Base-by-base conservation (phyloP, 1,140 invertebrate genomes). In the Drosophila littoralis region DNA sequence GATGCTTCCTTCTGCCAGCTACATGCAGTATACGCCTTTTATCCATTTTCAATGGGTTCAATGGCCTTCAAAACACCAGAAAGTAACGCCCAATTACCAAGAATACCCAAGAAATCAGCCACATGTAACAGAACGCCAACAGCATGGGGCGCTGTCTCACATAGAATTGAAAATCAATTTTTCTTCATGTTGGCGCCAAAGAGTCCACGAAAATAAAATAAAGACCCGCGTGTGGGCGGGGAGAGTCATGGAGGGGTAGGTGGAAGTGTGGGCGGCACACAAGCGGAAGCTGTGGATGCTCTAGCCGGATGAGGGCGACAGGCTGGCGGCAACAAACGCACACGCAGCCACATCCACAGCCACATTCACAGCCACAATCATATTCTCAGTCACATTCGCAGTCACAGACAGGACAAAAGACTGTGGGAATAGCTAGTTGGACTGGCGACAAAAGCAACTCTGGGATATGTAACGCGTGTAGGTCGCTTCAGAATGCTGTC, bases 111-210 rank as follows among this genome's bases (percentile, higher is more conserved):
- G 12, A n/a, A n/a, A 42, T 42, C 40, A 13, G 4, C n/a, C 40
- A 42, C 40, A 42, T 28, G 22, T 3, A 42, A 36, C 7, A 36
- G 1, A 36, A 54, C 32, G 10, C 48, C 22, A 32, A 43, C 28
- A 57, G 38, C 35, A 51, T 77, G 76, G 72, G 60, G 59, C 51
- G 59, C 54, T 58, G 76, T 43, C 60, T 52, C 68, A 65, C 64
- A 69, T 67, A 40, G 77, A 75, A 90, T 81, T 84, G 46, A 71
- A 73, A 89, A 85, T 79, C 68, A 79, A 78, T 78, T 68, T 89
- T 89, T 77, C 22, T 89, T 81, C 90, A 90, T 89, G 75, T 81
- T 90, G 84, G 84, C 84, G 84, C 85, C 84, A 77, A 61, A 36
- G 61, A 75, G 84, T 89, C 84, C 85, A 60, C 74, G 64, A 89